Evolutionary conservation across 1,140 invertebrate genomes (phyloP).

Genomic region (Aphelinus atriplicis): DNA sequence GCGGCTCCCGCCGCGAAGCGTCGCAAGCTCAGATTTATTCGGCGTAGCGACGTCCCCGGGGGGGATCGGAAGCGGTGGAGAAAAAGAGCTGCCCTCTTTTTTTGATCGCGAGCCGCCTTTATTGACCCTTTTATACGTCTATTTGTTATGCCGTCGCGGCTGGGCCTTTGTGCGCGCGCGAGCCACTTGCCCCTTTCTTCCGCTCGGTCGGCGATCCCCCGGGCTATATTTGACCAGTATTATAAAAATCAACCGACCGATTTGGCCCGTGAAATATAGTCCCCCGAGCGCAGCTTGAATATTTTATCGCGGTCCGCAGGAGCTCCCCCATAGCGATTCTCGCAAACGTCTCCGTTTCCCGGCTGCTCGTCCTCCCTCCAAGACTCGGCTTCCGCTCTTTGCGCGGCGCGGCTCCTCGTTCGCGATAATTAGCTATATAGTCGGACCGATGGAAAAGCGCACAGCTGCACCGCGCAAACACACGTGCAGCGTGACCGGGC

Average conservation of each 20-base stretch:
- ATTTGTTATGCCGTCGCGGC: conserved; percentile 65
- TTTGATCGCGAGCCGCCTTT: conserved; percentile 54
- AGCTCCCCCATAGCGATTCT: neutral
- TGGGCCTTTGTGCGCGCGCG: conserved; percentile 59
- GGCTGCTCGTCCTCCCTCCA: neutral
- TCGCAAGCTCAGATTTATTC: conserved; percentile 28
- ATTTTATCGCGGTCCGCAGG: conserved; percentile 65
- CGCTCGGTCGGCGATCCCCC: conserved; percentile 38
- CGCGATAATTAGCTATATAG: too few relatives aligned
- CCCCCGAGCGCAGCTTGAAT: conserved; percentile 63
- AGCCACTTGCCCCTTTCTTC: conserved; percentile 40
- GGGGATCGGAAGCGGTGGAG: conserved; percentile 35
- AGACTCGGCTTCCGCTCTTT: neutral
- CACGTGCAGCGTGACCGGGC: too few relatives aligned
- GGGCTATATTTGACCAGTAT: conserved; percentile 68
- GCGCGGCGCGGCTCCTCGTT: neutral
- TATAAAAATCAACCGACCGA: conserved; percentile 69
- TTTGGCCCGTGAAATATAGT: conserved; percentile 66
- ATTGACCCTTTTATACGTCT: conserved; percentile 68
- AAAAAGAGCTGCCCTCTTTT: neutral
- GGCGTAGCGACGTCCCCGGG: conserved; percentile 52
- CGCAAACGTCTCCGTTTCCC: neutral
- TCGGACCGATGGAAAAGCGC: too few relatives aligned
- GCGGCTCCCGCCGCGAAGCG: too few relatives aligned
- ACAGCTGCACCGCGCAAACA: too few relatives aligned